Percentiles rank a stretch among this genome's conserved stretches.
Evolutionary conservation across 1,140 invertebrate genomes (phyloP).

Genomic region (Lysiphlebus fabarum): DNA sequence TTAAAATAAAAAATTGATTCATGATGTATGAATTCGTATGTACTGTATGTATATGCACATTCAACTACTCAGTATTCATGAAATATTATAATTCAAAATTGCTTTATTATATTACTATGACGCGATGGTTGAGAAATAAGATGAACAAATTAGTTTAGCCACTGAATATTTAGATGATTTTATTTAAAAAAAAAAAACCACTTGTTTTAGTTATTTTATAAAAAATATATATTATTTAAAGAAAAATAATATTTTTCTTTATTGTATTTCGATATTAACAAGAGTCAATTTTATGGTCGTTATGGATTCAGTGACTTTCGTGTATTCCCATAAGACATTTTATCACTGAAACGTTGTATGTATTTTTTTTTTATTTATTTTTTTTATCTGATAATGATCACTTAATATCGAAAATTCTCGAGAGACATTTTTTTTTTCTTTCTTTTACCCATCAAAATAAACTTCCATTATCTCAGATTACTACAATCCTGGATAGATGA

Average conservation of each 20-base stretch:
- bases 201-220: too few species aligned
- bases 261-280: too few species aligned
- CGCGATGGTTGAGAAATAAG: neutral
- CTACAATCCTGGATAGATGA: too few species aligned
- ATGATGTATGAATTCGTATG: neutral
- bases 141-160: slow-evolving; percentile 39
- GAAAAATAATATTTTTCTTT: neutral
- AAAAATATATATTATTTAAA: neutral
- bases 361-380: neutral
- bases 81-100: slow-evolving; percentile 34
- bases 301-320: slow-evolving; percentile 12
- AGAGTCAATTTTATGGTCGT: neutral
- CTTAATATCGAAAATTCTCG: neutral
- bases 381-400: slow-evolving; percentile 3
- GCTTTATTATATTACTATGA: neutral
- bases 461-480: too few species aligned
- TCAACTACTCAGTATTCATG: slow-evolving; percentile 40
- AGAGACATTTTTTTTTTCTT: too few species aligned
- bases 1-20: slow-evolving; percentile 17
- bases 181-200: too few species aligned
- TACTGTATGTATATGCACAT: neutral
- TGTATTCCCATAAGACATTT: neutral
- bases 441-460: too few species aligned
- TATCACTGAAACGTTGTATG: slow-evolving; percentile 8
- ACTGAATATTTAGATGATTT: too few species aligned